Percentiles rank a stretch among this genome's conserved stretches.
These are phyloP conservation scores for Echinops telfairi DNA, from an alignment of 2,113 vertebrate species.

Conservation along the genomic window DNA sequence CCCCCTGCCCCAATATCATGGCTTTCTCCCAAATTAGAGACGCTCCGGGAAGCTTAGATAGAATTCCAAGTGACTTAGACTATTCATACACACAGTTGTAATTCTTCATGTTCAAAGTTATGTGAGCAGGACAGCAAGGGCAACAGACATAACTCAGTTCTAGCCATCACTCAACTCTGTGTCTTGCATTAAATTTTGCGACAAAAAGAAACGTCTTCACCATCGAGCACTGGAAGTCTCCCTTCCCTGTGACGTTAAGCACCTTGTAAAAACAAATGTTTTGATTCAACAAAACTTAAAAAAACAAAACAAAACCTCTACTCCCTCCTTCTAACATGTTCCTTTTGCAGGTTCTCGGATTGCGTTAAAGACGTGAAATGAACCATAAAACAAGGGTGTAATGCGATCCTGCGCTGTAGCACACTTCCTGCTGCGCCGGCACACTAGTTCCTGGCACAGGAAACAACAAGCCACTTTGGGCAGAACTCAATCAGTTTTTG, in stretches of 20 bases:
- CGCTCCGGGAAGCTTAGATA: slow-evolving; percentile 48
- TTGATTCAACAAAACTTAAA: slow-evolving; percentile 77
- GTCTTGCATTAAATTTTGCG: slow-evolving; percentile 51
- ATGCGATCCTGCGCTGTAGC: slow-evolving; percentile 86
- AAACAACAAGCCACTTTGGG: slow-evolving; percentile 84
- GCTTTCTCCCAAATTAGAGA: slow-evolving; percentile 59
- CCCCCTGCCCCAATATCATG: neutral
- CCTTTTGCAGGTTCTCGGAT: slow-evolving; percentile 87
- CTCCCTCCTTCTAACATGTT: slow-evolving; percentile 81
- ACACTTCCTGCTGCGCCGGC: slow-evolving; percentile 88
- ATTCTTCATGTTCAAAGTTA: slow-evolving; percentile 44
- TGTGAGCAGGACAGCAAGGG: slow-evolving; percentile 56
- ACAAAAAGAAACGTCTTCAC: slow-evolving; percentile 65
- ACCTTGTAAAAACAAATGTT: slow-evolving; percentile 79
- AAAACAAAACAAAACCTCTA: slow-evolving; percentile 73
- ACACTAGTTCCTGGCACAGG: slow-evolving; percentile 89
- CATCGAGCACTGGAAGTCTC: slow-evolving; percentile 2
- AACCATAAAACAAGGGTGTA: slow-evolving; percentile 89
- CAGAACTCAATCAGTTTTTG: slow-evolving; percentile 85
- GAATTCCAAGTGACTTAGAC: slow-evolving; percentile 39
- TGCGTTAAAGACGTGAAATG: slow-evolving; percentile 90
- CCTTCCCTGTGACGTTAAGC: slow-evolving; percentile 66
- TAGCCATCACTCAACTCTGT: slow-evolving; percentile 3
- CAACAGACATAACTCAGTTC: slow-evolving; percentile 49
- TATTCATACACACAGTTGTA: slow-evolving; percentile 47